Percentiles rank a stretch among this genome's conserved stretches.
Conservation (phyloP, 2,113 vertebrate genomes). For the Channa maculata region DNA sequence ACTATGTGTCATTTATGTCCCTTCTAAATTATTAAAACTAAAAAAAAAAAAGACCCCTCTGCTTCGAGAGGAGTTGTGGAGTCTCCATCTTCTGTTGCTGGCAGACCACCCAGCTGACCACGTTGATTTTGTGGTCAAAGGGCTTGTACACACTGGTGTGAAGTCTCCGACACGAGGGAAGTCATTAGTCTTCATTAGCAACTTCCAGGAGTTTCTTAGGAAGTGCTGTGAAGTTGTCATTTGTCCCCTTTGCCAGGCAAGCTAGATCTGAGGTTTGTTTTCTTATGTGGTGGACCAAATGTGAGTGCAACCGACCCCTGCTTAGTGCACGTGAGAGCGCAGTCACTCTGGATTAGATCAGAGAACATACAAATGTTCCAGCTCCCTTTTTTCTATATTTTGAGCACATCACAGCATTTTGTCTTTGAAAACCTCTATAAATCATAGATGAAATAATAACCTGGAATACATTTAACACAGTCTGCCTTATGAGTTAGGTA, state of each 20-base stretch:
- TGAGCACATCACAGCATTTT: too few species aligned
- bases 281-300: slow-evolving; percentile 80
- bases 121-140: slow-evolving; percentile 67
- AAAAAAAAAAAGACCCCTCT: neutral
- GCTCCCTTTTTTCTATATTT: too few species aligned
- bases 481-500: too few species aligned
- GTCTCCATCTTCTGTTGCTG: neutral
- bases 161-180: slow-evolving; percentile 77
- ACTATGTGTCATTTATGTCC: too few species aligned
- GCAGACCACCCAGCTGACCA: slow-evolving; percentile 70
- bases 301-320: slow-evolving; percentile 58
- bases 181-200: slow-evolving; percentile 87
- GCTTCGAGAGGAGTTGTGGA: neutral
- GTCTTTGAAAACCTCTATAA: neutral
- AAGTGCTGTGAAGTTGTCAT: slow-evolving; percentile 85
- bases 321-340: slow-evolving; percentile 8
- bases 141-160: slow-evolving; percentile 74
- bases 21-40: neutral
- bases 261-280: slow-evolving; percentile 79
- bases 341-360: neutral
- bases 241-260: slow-evolving; percentile 77
- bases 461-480: neutral
- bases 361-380: neutral
- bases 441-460: neutral
- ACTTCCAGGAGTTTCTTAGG: slow-evolving; percentile 85